Evolutionary conservation across 2,113 vertebrate species (phyloP).

Genomic region (Pelecanoides urinatrix): DNA sequence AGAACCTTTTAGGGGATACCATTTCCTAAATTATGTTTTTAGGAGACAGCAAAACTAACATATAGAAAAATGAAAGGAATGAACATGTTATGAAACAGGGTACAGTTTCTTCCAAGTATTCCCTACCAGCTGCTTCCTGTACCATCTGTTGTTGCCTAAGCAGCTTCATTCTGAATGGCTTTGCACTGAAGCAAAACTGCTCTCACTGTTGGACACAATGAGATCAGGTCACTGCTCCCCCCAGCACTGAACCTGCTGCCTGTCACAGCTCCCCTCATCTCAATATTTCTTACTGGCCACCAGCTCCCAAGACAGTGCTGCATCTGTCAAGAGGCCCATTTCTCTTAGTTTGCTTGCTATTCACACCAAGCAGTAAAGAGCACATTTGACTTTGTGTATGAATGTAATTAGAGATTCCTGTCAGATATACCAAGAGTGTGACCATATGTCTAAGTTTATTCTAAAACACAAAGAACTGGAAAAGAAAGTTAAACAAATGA

Average conservation of each 20-base stretch:
- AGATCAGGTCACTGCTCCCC: constrained; percentile 57
- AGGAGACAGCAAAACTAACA: not conserved
- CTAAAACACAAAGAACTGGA: not conserved
- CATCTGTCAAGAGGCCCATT: not conserved
- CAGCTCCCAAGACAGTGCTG: constrained; percentile 11
- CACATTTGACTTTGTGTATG: not conserved
- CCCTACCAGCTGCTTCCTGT: constrained; percentile 51
- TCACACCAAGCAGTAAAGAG: not conserved
- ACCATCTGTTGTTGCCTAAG: constrained; percentile 66
- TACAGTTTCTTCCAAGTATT: not conserved
- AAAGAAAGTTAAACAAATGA: not conserved
- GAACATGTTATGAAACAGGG: not conserved
- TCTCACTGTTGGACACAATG: constrained; percentile 64
- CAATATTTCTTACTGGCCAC: not conserved
- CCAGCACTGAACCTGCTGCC: constrained; percentile 17
- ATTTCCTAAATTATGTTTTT: not conserved
- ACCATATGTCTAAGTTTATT: not conserved
- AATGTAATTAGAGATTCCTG: not conserved
- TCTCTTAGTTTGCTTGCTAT: not conserved
- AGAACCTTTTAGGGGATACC: not conserved
- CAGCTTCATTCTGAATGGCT: constrained; percentile 56
- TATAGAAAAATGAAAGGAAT: not conserved
- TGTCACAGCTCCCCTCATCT: not conserved
- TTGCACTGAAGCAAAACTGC: constrained; percentile 48
- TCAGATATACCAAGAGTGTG: not conserved